phyloP scores from a whole-genome alignment of 2,113 vertebrate species.

The Sitta europaea region DNA sequence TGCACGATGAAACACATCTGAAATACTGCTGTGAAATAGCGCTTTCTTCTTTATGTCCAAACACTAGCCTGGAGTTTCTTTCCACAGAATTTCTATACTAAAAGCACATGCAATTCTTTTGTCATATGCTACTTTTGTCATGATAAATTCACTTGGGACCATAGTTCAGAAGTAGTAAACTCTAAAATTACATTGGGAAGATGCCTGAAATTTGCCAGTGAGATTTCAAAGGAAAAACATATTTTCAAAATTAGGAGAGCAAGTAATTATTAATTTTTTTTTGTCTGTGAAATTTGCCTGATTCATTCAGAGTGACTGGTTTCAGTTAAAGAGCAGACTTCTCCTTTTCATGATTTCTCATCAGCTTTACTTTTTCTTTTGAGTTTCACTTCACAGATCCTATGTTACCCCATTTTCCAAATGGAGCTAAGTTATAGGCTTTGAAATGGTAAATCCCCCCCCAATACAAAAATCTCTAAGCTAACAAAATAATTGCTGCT shows the following conservation, averaged over 20 bases:
- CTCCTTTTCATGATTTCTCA: constrained; percentile 33
- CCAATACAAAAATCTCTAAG: not conserved
- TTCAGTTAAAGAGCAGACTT: constrained; percentile 18
- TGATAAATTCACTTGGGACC: not conserved
- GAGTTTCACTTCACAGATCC: constrained; percentile 33
- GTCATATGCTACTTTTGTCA: not conserved
- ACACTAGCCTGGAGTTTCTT: not conserved
- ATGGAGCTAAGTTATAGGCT: not conserved
- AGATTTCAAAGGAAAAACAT: not conserved
- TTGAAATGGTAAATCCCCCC: not conserved
- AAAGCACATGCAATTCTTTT: not conserved
- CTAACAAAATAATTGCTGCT: not conserved
- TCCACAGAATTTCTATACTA: not conserved
- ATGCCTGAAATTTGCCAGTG: not conserved
- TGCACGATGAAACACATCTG: not conserved
- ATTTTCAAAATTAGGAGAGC: not conserved
- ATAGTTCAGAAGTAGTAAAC: not conserved
- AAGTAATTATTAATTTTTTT: not conserved
- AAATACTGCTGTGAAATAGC: not conserved
- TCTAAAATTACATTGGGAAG: not conserved
- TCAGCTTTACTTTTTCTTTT: not conserved
- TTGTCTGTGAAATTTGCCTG: not conserved
- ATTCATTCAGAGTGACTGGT: not conserved
- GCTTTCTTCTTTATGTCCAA: not conserved
- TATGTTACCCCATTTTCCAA: not conserved